These are phyloP conservation scores for Periparus ater DNA, from an alignment of 2,797 vertebrate genomes.

Conservation along the genomic window DNA sequence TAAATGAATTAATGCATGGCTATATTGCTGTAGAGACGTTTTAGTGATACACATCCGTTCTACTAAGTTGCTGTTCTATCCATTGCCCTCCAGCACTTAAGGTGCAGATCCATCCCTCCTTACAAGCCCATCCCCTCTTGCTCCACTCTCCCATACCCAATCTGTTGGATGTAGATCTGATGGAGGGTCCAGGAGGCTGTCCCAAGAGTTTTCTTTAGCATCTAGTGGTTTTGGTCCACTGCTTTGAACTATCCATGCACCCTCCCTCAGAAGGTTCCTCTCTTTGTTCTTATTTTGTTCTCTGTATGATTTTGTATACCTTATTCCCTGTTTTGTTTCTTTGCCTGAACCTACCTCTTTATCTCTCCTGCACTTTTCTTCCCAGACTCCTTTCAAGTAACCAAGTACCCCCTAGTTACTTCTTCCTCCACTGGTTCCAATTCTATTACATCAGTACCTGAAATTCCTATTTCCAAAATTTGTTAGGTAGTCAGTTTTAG, in stretches of 20 bases:
- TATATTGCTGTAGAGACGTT: not conserved
- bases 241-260: accelerated
- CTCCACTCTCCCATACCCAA: not conserved
- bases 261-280: not conserved
- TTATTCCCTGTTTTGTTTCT: not conserved
- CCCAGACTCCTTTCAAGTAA: not conserved
- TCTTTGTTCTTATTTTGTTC: not conserved
- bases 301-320: not conserved
- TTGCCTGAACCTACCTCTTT: not conserved
- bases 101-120: not conserved
- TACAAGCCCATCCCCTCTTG: accelerated
- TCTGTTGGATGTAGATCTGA: not conserved
- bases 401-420: not conserved
- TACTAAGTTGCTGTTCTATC: not conserved
- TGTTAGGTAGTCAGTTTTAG: not conserved
- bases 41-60: not conserved
- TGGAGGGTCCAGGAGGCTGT: not conserved
- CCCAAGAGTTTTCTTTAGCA: not conserved
- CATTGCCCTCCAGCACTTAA: not conserved
- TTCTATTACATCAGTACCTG: not conserved
- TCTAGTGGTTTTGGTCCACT: not conserved
- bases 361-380: not conserved
- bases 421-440: not conserved
- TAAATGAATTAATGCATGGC: not conserved
- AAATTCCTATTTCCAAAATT: not conserved